Base-by-base conservation (phyloP, 2,888 invertebrate genomes). In the Bembecia ichneumoniformis region DNA sequence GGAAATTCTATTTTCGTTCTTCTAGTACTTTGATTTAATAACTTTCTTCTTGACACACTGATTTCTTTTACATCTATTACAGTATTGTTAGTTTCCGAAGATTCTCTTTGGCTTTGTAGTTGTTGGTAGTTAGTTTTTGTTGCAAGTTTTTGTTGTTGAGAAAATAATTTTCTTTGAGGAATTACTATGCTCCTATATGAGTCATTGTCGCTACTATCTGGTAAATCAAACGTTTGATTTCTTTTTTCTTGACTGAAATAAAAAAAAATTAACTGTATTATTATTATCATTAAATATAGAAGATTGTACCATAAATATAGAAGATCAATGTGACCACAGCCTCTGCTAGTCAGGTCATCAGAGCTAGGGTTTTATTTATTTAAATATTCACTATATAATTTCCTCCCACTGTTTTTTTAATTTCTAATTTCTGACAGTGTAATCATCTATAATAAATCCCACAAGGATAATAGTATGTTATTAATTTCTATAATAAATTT, bases 131-230 rank as follows among this genome's bases (percentile, higher is more conserved):
- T 71, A 20, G 71, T 71, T 54, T 71, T 16, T 28, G 11, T 7
- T 11, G 20, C 63, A 1, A 62, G 58, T 36, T 59, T 55, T 45
- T 80, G 73, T 58, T 79, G 82, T 50, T 79, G 71, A 9, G 67
- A 62, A 46, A 87, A 84, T 0, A 87, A 57, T 55, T 68, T 78
- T 43, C 74, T 60, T 57, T 82, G 80, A 28, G 83, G 78, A 2
- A 87, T 63, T 0, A 82, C 72, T 52, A 87, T 84, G 56, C 87
- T 87, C 36, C 57, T 62, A 15, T 86, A 75, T 10, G 86, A 82
- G 62, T 84, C 86, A 58, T 64, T 71, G 51, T 74, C 82, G 56
- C 86, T 84, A 58, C 78, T 84, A 7, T 84, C 83, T 50, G 80
- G 80, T 46, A 82, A 50, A 48, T 81, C 73, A 36, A 77, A 35